Evolutionary conservation across 2,113 vertebrate species (phyloP).

Genomic region (Macrotus californicus): DNA sequence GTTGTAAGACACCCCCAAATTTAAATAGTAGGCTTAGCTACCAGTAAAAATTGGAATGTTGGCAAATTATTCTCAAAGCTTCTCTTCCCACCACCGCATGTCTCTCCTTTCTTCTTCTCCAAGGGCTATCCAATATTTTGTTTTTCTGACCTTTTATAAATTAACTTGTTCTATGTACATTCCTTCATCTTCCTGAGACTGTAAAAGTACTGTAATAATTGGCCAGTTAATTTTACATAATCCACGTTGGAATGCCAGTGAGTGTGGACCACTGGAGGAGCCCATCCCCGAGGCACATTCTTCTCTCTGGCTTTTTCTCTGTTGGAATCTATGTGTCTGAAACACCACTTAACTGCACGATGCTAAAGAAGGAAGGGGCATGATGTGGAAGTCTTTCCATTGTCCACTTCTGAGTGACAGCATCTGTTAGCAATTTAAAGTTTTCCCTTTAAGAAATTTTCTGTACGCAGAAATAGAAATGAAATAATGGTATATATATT

Average conservation of each 20-base stretch:
- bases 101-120: background rate
- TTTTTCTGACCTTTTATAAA: background rate
- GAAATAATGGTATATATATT: background rate
- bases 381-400: background rate
- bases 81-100: rapidly evolving
- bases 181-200: background rate
- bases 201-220: background rate
- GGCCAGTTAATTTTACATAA: background rate
- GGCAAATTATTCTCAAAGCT: background rate
- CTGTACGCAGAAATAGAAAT: background rate
- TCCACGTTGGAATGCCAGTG: background rate
- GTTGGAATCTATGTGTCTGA: background rate
- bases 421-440: background rate
- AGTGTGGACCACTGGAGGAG: background rate
- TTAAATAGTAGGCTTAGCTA: background rate
- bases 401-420: background rate
- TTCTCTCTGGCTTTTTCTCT: background rate
- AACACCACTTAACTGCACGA: background rate
- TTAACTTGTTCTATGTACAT: background rate
- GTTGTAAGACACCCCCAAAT: background rate
- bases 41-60: background rate
- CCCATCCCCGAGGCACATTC: background rate
- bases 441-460: background rate
- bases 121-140: background rate
- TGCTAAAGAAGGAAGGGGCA: background rate